These are phyloP conservation scores for Orius laevigatus DNA, from an alignment of 1,140 invertebrate species.

Conservation along the genomic window DNA sequence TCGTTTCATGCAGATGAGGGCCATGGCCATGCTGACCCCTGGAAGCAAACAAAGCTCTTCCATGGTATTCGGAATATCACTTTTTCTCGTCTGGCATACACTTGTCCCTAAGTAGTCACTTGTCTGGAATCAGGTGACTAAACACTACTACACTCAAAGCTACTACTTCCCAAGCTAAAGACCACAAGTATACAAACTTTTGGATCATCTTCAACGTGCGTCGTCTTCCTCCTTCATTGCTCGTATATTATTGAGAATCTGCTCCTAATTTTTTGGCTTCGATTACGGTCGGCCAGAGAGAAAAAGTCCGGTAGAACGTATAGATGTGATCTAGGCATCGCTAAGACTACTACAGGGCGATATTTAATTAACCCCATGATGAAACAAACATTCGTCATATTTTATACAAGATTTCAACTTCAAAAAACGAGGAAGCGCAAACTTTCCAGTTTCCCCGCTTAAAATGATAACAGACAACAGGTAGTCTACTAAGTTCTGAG, in stretches of 20 bases:
- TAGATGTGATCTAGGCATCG: no score
- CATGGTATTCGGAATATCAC: constrained; percentile 75
- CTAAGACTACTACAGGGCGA: no score
- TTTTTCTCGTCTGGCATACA: constrained; percentile 61
- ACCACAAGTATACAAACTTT: constrained; percentile 83
- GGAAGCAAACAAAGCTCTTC: constrained; percentile 70
- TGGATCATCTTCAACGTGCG: constrained; percentile 82
- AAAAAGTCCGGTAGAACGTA: no score
- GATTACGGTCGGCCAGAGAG: no score
- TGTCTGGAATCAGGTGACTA: constrained; percentile 88
- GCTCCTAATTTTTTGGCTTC: constrained; percentile 61
- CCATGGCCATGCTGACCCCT: constrained; percentile 96
- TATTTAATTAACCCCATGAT: no score
- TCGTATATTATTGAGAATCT: constrained; percentile 58
- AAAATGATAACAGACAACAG: no score
- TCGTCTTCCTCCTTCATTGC: constrained; percentile 60
- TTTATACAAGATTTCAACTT: no score
- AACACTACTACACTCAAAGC: constrained; percentile 76
- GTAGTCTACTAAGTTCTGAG: no score
- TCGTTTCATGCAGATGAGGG: constrained; percentile 89
- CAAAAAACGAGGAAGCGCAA: no score
- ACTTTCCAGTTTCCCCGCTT: no score
- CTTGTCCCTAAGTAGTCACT: constrained; percentile 55
- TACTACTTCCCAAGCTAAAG: constrained; percentile 64
- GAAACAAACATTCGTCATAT: no score